Conservation (phyloP, 1,140 invertebrate species). For the Chrysoperla carnea region DNA sequence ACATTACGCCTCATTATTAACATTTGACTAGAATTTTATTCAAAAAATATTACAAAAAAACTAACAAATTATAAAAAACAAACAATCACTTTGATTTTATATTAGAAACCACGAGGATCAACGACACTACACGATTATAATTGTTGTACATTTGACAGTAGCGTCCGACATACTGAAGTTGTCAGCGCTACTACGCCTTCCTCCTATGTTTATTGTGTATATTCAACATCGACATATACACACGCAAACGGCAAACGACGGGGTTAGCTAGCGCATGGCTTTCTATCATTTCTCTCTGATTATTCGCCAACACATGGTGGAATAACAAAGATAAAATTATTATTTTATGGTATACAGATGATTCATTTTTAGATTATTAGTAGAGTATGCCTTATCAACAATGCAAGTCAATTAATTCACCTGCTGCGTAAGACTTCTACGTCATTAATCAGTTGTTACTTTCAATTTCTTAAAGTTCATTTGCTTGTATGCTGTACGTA, state of each 20-base stretch:
- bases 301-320: no score
- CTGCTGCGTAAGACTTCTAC: no score
- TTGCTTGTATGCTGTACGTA: no score
- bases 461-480: no score
- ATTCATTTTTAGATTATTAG: no score
- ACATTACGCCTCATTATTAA: conserved; percentile 26
- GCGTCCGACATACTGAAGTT: conserved; percentile 1
- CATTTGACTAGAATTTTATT: background rate
- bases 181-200: background rate
- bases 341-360: no score
- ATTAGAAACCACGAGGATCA: background rate
- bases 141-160: background rate
- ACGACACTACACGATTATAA: background rate
- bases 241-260: background rate
- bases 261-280: no score
- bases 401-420: no score
- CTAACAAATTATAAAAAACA: background rate
- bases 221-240: background rate
- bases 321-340: no score
- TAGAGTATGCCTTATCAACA: no score
- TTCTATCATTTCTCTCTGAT: no score
- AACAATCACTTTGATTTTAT: background rate
- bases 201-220: background rate
- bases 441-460: no score
- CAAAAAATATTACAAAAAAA: background rate